These are phyloP conservation scores for Tokudaia tokunoshimensis DNA, from an alignment of 2,797 vertebrate genomes.

Conservation along the genomic window DNA sequence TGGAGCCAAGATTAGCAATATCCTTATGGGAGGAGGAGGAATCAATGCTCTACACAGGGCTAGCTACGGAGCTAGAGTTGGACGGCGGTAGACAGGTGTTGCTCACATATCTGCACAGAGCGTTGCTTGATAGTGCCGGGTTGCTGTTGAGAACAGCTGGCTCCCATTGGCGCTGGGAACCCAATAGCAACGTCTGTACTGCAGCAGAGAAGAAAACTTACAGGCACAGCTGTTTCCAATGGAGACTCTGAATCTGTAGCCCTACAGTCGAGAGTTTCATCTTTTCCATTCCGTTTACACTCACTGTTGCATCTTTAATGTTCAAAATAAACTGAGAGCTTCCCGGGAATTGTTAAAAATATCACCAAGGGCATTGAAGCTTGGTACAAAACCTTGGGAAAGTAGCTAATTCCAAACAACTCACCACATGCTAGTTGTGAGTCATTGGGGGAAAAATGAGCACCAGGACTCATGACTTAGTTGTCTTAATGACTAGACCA, in stretches of 20 bases:
- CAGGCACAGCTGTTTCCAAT: constrained; percentile 79
- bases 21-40: not conserved
- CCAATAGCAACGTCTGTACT: constrained; percentile 71
- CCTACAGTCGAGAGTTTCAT: constrained; percentile 59
- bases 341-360: constrained; percentile 66
- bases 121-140: constrained; percentile 58
- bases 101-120: constrained; percentile 57
- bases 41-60: not conserved
- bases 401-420: constrained; percentile 63
- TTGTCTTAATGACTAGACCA: not conserved
- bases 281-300: constrained; percentile 76
- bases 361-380: constrained; percentile 45
- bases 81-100: constrained; percentile 56
- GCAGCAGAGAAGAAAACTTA: constrained; percentile 65
- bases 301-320: constrained; percentile 72
- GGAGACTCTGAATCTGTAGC: constrained; percentile 63
- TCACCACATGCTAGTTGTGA: constrained; percentile 59
- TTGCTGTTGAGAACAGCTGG: constrained; percentile 73
- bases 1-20: not conserved
- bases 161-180: constrained; percentile 74
- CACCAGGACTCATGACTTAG: not conserved
- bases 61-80: not conserved
- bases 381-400: constrained; percentile 66
- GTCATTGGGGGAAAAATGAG: constrained; percentile 22
- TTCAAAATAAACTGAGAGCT: constrained; percentile 68